A percentile compares a stretch with the other conserved stretches of the same genome.
Evolutionary conservation across 2,797 vertebrate species (phyloP).

Genomic region (Acanthopagrus latus): DNA sequence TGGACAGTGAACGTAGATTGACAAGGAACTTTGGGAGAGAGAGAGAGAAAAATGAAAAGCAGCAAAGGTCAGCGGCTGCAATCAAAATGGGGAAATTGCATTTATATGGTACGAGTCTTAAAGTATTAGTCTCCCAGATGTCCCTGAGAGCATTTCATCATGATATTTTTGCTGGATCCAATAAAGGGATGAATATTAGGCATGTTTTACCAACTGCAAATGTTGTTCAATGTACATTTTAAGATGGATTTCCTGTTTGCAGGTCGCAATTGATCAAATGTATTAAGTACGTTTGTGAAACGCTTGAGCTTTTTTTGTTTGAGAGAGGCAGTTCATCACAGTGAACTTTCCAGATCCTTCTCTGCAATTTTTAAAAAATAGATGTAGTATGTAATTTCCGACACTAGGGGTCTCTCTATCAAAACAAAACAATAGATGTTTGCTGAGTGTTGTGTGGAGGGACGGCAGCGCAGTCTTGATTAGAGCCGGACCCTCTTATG

Average conservation of each 20-base stretch:
- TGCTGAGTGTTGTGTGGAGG: too few species aligned
- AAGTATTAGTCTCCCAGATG: too few species aligned
- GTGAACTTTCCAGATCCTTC: not conserved
- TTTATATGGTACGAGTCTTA: too few species aligned
- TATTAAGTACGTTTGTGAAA: not conserved
- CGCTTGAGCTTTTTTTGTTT: not conserved
- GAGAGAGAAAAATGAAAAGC: not conserved
- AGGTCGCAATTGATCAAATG: not conserved
- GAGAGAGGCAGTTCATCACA: not conserved
- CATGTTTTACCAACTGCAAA: not conserved
- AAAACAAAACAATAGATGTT: too few species aligned
- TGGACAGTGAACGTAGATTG: not conserved
- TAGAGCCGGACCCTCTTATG: too few species aligned
- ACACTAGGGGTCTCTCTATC: too few species aligned
- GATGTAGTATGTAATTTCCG: too few species aligned
- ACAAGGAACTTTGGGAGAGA: not conserved
- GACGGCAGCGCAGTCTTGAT: too few species aligned
- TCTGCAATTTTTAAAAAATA: too few species aligned
- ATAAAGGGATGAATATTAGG: not conserved
- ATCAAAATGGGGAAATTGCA: not conserved
- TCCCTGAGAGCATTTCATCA: too few species aligned
- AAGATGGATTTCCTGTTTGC: not conserved
- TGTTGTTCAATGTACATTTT: not conserved
- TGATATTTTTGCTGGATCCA: not conserved
- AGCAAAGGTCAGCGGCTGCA: constrained; percentile 7